Base-by-base conservation (phyloP, 2,888 invertebrate species). In the Thereva unica region DNA sequence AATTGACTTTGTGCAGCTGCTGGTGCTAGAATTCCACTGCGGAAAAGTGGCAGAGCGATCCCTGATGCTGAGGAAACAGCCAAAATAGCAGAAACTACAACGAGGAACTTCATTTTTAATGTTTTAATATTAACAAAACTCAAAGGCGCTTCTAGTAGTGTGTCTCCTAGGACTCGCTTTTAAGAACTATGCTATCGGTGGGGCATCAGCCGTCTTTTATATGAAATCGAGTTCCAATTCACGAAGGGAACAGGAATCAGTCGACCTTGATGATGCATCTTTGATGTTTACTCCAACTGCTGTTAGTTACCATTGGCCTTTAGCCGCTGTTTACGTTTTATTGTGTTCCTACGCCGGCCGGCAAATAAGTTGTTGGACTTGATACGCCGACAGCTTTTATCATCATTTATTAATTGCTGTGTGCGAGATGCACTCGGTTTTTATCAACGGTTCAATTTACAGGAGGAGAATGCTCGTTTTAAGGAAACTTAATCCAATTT, bases 1-100 rank as follows among this genome's bases (percentile, higher is more conserved):
- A 83, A 84, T 72, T 79, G 78, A 50, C 75, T 75, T 69, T 78
- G 53, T 8, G 45, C 44, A n/a, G 38, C 38, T 42, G 38, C 23
- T 38, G 57, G 50, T 7, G 45, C n/a, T 37, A 45, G 8, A 5
- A 47, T 40, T 9, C 50, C 42, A 10, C 47, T 8, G 12, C 37
- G 59, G 7, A 23, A 8, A 5, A 59, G 4, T 3, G 59, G 9
- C n/a, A 61, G 23, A 9, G 10, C 35, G 4, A 44, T 7, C 0
- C 41, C 34, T 37, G 53, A 42, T 41, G 73, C 75, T 45, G 73
- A 57, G 2, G 74, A 73, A 53, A 74, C 70, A 23, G 73, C 76
- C 55, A 75, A 41, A 55, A 76, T 59, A 34, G 74, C 71, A 64
- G 74, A 69, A 23, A 78, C 69, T 10, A 74, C 72, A 66, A 77